These are phyloP conservation scores for Opisthograptis luteolata DNA, from an alignment of 2,888 invertebrate genomes.

Conservation along the genomic window DNA sequence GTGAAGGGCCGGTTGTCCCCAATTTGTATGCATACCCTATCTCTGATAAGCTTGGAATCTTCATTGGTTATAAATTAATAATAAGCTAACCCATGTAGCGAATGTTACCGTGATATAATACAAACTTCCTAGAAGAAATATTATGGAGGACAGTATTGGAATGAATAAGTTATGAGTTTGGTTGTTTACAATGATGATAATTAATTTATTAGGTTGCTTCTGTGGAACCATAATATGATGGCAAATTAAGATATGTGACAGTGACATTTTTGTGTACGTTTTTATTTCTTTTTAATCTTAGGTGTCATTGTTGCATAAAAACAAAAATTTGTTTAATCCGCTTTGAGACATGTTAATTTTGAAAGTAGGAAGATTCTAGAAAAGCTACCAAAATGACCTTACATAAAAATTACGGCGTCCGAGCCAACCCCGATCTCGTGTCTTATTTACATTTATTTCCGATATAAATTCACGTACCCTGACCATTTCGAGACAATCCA, in stretches of 20 bases:
- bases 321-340: too few relatives aligned
- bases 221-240: too few relatives aligned
- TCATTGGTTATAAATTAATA: slow-evolving; percentile 55
- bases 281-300: too few relatives aligned
- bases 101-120: slow-evolving; percentile 17
- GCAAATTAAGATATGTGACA: too few relatives aligned
- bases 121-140: slow-evolving; percentile 21
- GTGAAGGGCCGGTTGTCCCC: slow-evolving; percentile 33
- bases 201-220: too few relatives aligned
- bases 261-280: too few relatives aligned
- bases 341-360: neutral
- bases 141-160: slow-evolving; percentile 12
- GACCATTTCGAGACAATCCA: slow-evolving; percentile 26
- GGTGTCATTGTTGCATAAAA: too few relatives aligned
- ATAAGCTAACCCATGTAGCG: slow-evolving; percentile 8
- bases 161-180: slow-evolving; percentile 15
- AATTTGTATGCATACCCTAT: slow-evolving; percentile 51
- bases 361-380: neutral
- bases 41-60: slow-evolving; percentile 44
- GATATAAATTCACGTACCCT: slow-evolving; percentile 27
- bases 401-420: slow-evolving; percentile 11
- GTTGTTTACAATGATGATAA: neutral
- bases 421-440: slow-evolving; percentile 16
- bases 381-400: slow-evolving; percentile 6
- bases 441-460: slow-evolving; percentile 20